These are phyloP conservation scores for Calliphora vicina DNA, from an alignment of 1,140 invertebrate species.

Conservation along the genomic window DNA sequence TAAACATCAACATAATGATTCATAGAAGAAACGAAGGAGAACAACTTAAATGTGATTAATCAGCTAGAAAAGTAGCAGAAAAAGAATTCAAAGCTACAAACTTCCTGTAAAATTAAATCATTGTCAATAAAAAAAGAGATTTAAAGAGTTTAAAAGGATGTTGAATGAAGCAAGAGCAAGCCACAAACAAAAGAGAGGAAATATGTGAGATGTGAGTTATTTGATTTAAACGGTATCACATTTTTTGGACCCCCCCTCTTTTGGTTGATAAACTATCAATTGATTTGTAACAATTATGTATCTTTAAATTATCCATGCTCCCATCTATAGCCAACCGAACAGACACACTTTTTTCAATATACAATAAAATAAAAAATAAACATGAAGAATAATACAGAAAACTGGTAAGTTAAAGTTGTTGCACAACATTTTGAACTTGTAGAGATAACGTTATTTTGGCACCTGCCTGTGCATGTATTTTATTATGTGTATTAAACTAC, in stretches of 20 bases:
- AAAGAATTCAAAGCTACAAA: too few relatives aligned
- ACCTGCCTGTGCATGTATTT: background rate
- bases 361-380: too few relatives aligned
- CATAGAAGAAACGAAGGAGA: too few relatives aligned
- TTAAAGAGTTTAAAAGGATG: background rate
- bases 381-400: background rate
- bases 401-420: background rate
- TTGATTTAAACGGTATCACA: background rate
- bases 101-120: too few relatives aligned
- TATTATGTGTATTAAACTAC: background rate
- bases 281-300: conserved; percentile 34
- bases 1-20: background rate
- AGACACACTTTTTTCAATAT: background rate
- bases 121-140: background rate
- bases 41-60: background rate
- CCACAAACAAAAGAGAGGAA: background rate
- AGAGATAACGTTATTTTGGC: conserved; percentile 32
- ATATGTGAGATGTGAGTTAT: background rate
- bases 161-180: background rate
- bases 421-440: conserved; percentile 4
- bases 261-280: conserved; percentile 12
- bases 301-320: conserved; percentile 14
- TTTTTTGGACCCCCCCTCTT: background rate
- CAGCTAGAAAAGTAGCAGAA: too few relatives aligned
- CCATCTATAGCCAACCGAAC: background rate